Percentiles rank a stretch among this genome's conserved stretches.
Conservation (phyloP, 2,888 invertebrate genomes). For the Papilio demoleus region DNA sequence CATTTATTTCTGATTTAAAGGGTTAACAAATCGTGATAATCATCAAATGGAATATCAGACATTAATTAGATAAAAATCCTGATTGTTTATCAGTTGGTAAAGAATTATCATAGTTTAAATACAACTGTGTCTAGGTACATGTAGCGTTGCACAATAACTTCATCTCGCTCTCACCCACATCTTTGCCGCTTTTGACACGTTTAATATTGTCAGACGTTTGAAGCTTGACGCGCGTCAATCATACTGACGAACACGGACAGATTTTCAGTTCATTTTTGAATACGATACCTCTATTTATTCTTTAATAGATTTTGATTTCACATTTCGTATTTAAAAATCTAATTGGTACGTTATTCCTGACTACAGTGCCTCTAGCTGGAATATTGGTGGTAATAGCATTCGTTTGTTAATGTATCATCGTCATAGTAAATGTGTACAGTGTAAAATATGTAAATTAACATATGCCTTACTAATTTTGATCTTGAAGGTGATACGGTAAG, state of each 20-base stretch:
- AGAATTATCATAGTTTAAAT: conserved; percentile 1
- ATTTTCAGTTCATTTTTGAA: background rate
- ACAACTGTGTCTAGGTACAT: conserved; percentile 23
- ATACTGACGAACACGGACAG: conserved; percentile 61
- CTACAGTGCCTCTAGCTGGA: no score
- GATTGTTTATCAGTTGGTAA: background rate
- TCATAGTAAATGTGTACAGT: no score
- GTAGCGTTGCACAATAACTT: conserved; percentile 39
- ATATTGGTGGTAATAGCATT: no score
- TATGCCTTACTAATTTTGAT: no score
- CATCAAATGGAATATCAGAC: background rate
- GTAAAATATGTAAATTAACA: no score
- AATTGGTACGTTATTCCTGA: no score
- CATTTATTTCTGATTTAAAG: no score
- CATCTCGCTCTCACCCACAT: conserved; percentile 63
- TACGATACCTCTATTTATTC: background rate
- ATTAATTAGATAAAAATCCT: background rate
- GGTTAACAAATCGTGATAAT: no score
- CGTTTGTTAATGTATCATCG: no score
- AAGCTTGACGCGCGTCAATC: conserved; percentile 57
- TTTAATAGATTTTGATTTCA: background rate
- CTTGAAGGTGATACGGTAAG: no score
- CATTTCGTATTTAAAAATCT: no score
- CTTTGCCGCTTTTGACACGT: conserved; percentile 59
- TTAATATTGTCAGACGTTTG: conserved; percentile 58